These are phyloP conservation scores for Diadromus collaris DNA, from an alignment of 2,888 invertebrate genomes.

Conservation along the genomic window DNA sequence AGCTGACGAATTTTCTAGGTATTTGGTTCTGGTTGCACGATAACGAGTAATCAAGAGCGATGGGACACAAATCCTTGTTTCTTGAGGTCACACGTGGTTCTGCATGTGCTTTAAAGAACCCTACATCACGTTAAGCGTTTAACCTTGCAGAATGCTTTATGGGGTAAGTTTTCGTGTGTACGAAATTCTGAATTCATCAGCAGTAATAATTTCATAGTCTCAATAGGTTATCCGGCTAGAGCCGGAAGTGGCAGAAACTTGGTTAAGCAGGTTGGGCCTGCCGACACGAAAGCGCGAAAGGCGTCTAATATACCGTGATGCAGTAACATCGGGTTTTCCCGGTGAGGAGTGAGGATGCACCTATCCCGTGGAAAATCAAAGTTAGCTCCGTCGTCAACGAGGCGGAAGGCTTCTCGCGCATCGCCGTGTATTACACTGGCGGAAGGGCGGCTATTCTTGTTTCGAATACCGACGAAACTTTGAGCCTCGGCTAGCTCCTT, in stretches of 20 bases:
- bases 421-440: constrained; percentile 10
- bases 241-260: background rate
- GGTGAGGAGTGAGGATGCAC: background rate
- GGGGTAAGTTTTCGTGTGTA: background rate
- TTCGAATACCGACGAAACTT: constrained; percentile 48
- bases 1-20: background rate
- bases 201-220: background rate
- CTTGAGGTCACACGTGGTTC: no score
- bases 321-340: constrained; percentile 10
- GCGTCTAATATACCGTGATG: constrained; percentile 18
- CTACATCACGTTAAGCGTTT: background rate
- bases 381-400: constrained; percentile 47
- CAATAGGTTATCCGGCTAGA: background rate
- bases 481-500: constrained; percentile 29
- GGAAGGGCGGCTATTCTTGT: constrained; percentile 42
- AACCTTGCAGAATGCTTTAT: background rate
- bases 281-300: background rate
- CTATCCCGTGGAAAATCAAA: constrained; percentile 42
- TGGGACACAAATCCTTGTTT: background rate
- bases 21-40: background rate
- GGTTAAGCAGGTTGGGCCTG: constrained; percentile 17
- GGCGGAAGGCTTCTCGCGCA: constrained; percentile 45
- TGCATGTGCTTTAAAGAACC: no score
- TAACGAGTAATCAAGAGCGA: background rate
- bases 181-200: background rate